These are phyloP conservation scores for Lacerta bilineata DNA, from an alignment of 2,797 vertebrate genomes.

Conservation along the genomic window DNA sequence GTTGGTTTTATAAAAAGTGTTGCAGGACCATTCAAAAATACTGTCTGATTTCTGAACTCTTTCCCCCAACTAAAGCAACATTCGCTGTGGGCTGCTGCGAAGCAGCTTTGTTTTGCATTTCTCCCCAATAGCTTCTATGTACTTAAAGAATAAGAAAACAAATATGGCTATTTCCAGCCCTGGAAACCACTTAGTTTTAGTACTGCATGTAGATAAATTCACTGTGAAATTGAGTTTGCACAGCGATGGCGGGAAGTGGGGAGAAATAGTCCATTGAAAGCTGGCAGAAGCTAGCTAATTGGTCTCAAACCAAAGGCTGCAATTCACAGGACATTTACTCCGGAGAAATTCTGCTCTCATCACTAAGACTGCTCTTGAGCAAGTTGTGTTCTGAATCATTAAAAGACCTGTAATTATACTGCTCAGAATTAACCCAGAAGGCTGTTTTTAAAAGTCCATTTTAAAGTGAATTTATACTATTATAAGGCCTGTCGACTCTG, in stretches of 20 bases:
- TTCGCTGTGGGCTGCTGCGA: background rate
- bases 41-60: no score
- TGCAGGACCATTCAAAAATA: background rate
- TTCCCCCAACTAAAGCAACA: background rate
- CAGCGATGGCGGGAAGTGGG: constrained; percentile 16
- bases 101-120: constrained; percentile 41
- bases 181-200: constrained; percentile 64
- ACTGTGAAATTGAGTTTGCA: constrained; percentile 38
- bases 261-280: constrained; percentile 46
- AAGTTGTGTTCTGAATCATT: constrained; percentile 59
- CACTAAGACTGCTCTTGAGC: background rate
- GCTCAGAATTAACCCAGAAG: constrained; percentile 71
- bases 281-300: constrained; percentile 69
- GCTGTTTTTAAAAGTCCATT: constrained; percentile 66
- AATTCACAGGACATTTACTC: background rate
- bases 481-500: constrained; percentile 67
- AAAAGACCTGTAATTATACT: constrained; percentile 78
- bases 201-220: constrained; percentile 53
- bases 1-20: background rate
- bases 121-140: constrained; percentile 48
- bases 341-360: background rate
- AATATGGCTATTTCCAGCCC: background rate
- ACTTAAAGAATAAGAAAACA: constrained; percentile 54
- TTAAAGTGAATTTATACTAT: constrained; percentile 77
- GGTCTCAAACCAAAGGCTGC: constrained; percentile 66